phyloP scores from a whole-genome alignment of 1,140 invertebrate species.

The Hypothenemus hampei region DNA sequence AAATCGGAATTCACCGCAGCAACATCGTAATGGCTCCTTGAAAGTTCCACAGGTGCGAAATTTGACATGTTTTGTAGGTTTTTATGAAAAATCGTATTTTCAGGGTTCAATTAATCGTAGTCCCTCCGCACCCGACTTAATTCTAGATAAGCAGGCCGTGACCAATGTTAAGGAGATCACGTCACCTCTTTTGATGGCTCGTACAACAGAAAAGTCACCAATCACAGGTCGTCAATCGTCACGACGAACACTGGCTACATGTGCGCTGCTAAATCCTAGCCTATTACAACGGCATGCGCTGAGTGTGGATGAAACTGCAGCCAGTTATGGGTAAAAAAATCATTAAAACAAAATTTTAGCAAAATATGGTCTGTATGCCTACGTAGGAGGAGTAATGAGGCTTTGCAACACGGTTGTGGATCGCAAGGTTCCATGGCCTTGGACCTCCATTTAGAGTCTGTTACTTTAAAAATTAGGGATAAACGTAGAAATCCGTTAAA shows the following conservation, averaged over 20 bases:
- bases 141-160: conserved; percentile 16
- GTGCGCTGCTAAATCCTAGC: conserved; percentile 53
- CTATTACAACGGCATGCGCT: conserved; percentile 56
- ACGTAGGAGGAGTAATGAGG: conserved; percentile 46
- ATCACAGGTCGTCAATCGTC: not conserved
- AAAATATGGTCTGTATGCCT: not conserved
- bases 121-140: conserved; percentile 43
- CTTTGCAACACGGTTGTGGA: conserved; percentile 53
- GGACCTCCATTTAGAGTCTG: conserved; percentile 63
- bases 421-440: conserved; percentile 65
- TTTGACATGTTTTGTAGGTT: too few species aligned
- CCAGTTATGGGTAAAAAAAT: too few species aligned
- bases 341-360: not conserved
- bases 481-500: conserved; percentile 64
- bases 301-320: conserved; percentile 54
- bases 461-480: conserved; percentile 64
- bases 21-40: conserved; percentile 26
- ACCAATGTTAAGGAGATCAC: not conserved
- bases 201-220: conserved; percentile 21
- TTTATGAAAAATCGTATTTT: not conserved
- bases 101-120: conserved; percentile 43
- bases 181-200: too few species aligned
- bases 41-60: conserved; percentile 31
- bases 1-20: not conserved
- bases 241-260: conserved; percentile 43